Base-by-base conservation (phyloP, 1,140 invertebrate species). In the Heliconius hewitsoni region DNA sequence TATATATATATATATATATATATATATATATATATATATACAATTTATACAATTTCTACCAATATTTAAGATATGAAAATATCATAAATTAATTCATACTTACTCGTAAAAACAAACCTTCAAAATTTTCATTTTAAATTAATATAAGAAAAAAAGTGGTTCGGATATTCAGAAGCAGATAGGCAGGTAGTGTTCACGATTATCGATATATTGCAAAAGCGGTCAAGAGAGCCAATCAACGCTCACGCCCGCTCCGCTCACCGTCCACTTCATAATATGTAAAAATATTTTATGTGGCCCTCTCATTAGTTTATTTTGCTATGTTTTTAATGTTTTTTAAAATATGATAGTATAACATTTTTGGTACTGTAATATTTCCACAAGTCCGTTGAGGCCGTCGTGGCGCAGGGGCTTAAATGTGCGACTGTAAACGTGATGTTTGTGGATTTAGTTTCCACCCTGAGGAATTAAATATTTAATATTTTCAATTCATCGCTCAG, bases 201-300 rank as follows among this genome's bases (percentile, higher is more conserved):
- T 57, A 77, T 52, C 60, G 76, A 77, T 71, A 30, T 66, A 75
- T 66, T 42, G 57, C 71, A 23, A 79, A 79, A 71, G 78, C 73
- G 78, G 78, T 79, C 78, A 79, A 79, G 78, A 75, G 72, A 66
- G 73, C 73, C 78, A 79, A 75, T 79, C 78, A 52, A 79, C 78
- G 71, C 46, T 75, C 19, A 34, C 23, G 19, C 73, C 60, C 55
- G 37, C 73, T 79, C 60, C 60, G 73, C 46, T 71, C 46, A 66
- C 77, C 77, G 77, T 73, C 57, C 73, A 23, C 57, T 71, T n/a
- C 55, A 79, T 57, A 46, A n/a, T 57, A 79, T 75, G 50, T 72
- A 57, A 66, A 75, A 71, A 70, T 30, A 79, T 75, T 71, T 71
- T 9, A 57, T 52, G 5, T 52, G 18, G 50, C 18, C 5, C 18